Percentiles rank a stretch among this genome's conserved stretches.
These are phyloP conservation scores for Baryphthengus martii DNA, from an alignment of 2,113 vertebrate genomes.

Conservation along the genomic window DNA sequence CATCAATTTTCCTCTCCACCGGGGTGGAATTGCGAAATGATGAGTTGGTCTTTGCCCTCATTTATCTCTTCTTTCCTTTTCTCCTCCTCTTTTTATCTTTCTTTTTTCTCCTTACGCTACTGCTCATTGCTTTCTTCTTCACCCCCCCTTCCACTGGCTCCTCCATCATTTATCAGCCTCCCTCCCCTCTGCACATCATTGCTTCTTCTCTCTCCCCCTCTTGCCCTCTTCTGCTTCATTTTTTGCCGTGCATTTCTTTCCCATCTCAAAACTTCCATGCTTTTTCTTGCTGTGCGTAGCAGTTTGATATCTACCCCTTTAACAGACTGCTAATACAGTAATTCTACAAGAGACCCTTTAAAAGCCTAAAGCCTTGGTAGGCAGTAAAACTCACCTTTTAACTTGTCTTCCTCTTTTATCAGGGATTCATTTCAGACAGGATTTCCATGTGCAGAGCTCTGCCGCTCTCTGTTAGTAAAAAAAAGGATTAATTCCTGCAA, in stretches of 20 bases:
- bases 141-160: neutral
- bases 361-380: slow-evolving; percentile 1
- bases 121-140: neutral
- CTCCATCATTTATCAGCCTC: neutral
- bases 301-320: neutral
- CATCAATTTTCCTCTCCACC: slow-evolving; percentile 50
- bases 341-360: slow-evolving; percentile 22
- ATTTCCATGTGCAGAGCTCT: slow-evolving; percentile 7
- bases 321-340: neutral
- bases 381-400: slow-evolving; percentile 37
- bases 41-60: slow-evolving; percentile 64
- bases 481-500: slow-evolving; percentile 27
- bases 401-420: slow-evolving; percentile 5
- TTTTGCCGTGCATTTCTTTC: neutral
- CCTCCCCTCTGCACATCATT: neutral
- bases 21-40: slow-evolving; percentile 45
- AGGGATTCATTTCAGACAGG: slow-evolving; percentile 36
- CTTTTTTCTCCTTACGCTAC: neutral
- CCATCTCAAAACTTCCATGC: neutral
- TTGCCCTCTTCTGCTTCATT: neutral
- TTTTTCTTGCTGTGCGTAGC: slow-evolving; percentile 3
- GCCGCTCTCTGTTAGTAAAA: neutral
- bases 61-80: slow-evolving; percentile 40
- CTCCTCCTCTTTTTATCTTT: slow-evolving; percentile 41
- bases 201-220: neutral